Percentiles rank a stretch among this genome's conserved stretches.
phyloP scores from a whole-genome alignment of 2,888 invertebrate genomes.

The Ischnura elegans region DNA sequence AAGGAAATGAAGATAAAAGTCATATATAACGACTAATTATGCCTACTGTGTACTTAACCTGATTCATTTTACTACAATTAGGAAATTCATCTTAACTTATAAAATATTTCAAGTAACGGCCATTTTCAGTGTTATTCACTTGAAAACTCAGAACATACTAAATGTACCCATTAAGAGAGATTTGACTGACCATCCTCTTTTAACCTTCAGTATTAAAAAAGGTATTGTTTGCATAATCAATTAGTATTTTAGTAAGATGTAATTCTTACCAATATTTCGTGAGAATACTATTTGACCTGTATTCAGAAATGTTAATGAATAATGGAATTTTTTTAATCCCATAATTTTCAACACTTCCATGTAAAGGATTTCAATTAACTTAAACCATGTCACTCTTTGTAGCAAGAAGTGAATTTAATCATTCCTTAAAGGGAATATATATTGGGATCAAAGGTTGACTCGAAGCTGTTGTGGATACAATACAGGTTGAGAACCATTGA shows the following conservation, averaged over 20 bases:
- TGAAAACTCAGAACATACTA: not conserved
- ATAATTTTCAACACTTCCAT: not conserved
- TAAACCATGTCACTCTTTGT: not conserved
- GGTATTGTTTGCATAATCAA: not conserved
- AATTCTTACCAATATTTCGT: not conserved
- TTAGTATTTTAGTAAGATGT: not conserved
- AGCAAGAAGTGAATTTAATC: not conserved
- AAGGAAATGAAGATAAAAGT: not conserved
- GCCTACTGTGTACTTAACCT: not conserved
- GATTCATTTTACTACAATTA: not conserved
- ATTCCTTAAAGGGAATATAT: not conserved
- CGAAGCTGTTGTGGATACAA: not conserved
- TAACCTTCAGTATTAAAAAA: constrained; percentile 7
- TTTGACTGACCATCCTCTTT: constrained; percentile 31
- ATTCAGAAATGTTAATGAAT: not conserved
- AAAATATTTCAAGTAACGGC: not conserved
- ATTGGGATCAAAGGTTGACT: not conserved
- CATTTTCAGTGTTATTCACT: not conserved
- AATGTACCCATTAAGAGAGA: constrained; percentile 15
- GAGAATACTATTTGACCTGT: not conserved
- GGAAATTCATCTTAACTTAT: not conserved
- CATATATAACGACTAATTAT: not conserved
- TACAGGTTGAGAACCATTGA: constrained; percentile 58
- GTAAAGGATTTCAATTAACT: not conserved
- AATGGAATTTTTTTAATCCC: not conserved